A percentile compares a stretch with the other conserved stretches of the same genome.
Evolutionary conservation across 53 echinoderm and acorn worm species (phyloP).

Genomic region (Glandiceps talaboti): DNA sequence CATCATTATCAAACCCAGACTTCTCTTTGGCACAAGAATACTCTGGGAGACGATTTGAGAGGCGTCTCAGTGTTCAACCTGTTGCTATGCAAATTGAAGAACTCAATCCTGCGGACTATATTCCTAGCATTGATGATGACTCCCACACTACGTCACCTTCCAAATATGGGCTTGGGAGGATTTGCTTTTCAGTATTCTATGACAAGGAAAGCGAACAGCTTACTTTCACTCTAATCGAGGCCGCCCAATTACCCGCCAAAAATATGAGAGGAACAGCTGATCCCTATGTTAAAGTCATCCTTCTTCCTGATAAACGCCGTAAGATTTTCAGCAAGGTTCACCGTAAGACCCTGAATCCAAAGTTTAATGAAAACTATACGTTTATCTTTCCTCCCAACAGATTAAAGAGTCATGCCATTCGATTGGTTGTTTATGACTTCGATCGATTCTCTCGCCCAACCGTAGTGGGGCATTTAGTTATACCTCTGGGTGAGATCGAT

Average conservation of each 20-base stretch:
- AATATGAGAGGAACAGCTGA: slow-evolving; percentile 35
- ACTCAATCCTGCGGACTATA: neutral
- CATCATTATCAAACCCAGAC: neutral
- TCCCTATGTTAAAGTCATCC: slow-evolving; percentile 37
- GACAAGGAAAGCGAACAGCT: slow-evolving; percentile 42
- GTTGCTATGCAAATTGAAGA: neutral
- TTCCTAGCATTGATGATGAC: neutral
- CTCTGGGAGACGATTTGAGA: neutral
- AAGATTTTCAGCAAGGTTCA: slow-evolving; percentile 29
- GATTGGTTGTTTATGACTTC: slow-evolving; percentile 47
- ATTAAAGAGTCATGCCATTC: neutral
- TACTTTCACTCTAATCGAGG: slow-evolving; percentile 53
- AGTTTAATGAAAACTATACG: slow-evolving; percentile 63
- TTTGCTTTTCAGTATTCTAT: slow-evolving; percentile 65
- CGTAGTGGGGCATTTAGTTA: slow-evolving; percentile 45
- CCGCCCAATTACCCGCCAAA: slow-evolving; percentile 44
- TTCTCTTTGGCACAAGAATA: neutral
- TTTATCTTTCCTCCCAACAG: slow-evolving; percentile 37
- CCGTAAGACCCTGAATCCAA: slow-evolving; percentile 42
- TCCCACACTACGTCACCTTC: slow-evolving; percentile 7
- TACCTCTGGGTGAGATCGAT: slow-evolving; percentile 32
- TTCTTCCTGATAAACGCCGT: slow-evolving; percentile 48
- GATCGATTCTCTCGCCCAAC: slow-evolving; percentile 60
- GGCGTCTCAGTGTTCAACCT: neutral
- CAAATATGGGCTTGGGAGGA: slow-evolving; percentile 43